Evolutionary conservation across 2,113 vertebrate species (phyloP).

Genomic region (human (Homo sapiens)): DNA sequence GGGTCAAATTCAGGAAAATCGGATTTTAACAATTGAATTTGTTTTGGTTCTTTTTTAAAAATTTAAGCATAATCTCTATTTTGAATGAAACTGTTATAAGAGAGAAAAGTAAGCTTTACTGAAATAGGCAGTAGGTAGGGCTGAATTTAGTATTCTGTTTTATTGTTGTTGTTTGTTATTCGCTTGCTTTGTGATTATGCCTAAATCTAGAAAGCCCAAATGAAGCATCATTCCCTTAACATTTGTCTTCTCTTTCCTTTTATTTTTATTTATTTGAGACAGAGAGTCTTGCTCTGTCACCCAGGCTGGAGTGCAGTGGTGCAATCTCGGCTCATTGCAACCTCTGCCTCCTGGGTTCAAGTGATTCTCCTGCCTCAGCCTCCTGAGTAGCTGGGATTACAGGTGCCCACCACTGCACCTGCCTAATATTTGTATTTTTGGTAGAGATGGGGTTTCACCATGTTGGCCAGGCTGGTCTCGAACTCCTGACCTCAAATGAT

Average conservation of each 20-base stretch:
- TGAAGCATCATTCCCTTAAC: not conserved
- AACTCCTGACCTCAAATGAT: too few species aligned
- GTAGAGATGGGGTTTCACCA: too few species aligned
- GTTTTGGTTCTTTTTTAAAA: not conserved
- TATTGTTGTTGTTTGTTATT: not conserved
- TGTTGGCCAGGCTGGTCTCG: too few species aligned
- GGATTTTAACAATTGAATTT: constrained; percentile 64
- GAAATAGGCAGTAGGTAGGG: not conserved
- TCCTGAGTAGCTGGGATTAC: too few species aligned
- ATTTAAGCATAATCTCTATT: not conserved
- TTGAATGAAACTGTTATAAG: constrained; percentile 24
- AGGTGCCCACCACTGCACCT: too few species aligned
- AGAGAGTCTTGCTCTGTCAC: too few species aligned
- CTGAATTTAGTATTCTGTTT: not conserved
- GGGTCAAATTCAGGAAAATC: constrained; percentile 68
- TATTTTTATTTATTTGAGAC: too few species aligned
- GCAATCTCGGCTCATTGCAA: too few species aligned
- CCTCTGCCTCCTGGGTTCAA: too few species aligned
- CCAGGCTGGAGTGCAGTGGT: too few species aligned
- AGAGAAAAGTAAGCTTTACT: not conserved
- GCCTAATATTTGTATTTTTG: too few species aligned
- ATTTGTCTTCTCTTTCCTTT: not conserved
- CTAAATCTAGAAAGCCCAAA: not conserved
- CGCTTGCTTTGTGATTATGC: not conserved
- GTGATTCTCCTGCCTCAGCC: too few species aligned